Percentiles rank a stretch among this genome's conserved stretches.
phyloP scores from a whole-genome alignment of 2,888 invertebrate species.

The Tipula unca region DNA sequence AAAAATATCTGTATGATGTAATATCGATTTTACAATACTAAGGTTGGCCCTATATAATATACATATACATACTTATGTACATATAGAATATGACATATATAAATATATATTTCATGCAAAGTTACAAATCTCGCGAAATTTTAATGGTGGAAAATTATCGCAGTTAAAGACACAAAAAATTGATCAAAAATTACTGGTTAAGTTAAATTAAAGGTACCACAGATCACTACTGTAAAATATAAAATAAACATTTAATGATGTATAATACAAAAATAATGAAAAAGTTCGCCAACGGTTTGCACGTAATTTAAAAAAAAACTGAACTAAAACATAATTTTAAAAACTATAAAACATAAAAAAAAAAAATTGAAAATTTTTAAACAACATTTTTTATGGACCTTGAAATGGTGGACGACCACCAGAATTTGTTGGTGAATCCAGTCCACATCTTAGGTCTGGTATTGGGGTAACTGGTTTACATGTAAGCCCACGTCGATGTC shows the following conservation, averaged over 20 bases:
- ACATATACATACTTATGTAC: neutral
- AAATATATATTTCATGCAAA: neutral
- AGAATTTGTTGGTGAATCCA: constrained; percentile 39
- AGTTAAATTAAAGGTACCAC: neutral
- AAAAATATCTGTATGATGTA: neutral
- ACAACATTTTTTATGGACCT: constrained; percentile 32
- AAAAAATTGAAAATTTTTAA: neutral
- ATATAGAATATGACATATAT: too few relatives aligned
- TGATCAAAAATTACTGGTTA: neutral
- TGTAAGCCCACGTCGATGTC: constrained; percentile 75
- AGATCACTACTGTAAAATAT: neutral
- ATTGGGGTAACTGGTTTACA: constrained; percentile 75
- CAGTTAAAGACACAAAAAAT: neutral
- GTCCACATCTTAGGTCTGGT: constrained; percentile 67
- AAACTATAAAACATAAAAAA: constrained; percentile 17
- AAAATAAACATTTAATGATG: constrained; percentile 9
- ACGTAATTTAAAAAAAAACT: neutral
- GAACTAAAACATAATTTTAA: constrained; percentile 18
- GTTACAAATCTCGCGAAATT: neutral
- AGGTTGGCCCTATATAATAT: neutral
- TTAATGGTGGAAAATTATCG: neutral
- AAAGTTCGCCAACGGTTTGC: neutral
- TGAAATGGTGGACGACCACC: constrained; percentile 41
- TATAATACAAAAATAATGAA: neutral
- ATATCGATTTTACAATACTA: neutral